Evolutionary conservation across 30 jellyfish, hydroid and myxozoan species (phyloP).

Genomic region (Rhopilema esculentum): DNA sequence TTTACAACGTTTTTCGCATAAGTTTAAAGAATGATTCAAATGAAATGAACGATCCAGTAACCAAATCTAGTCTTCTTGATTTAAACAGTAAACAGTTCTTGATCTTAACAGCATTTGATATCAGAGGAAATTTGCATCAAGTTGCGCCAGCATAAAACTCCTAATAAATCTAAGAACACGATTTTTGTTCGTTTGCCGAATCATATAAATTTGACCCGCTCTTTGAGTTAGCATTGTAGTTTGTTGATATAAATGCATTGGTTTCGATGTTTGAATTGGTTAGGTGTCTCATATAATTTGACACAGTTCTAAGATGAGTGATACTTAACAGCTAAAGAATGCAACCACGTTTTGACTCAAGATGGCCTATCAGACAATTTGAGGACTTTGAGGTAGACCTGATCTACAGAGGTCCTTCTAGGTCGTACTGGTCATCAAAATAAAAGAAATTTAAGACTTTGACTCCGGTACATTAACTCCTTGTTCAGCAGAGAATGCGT

Average conservation of each 20-base stretch:
- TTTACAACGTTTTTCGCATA: too few relatives aligned
- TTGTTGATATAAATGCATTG: constrained; percentile 13
- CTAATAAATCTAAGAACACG: too few relatives aligned
- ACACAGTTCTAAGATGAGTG: neutral
- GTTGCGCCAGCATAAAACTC: too few relatives aligned
- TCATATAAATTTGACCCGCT: neutral
- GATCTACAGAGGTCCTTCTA: constrained; percentile 3
- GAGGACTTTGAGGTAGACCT: constrained; percentile 42
- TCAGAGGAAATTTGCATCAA: too few relatives aligned
- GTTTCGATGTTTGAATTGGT: neutral
- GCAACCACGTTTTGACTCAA: constrained; percentile 8
- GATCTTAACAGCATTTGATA: too few relatives aligned
- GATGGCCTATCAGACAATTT: constrained; percentile 9
- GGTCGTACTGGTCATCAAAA: constrained; percentile 1
- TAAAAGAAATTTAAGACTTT: neutral
- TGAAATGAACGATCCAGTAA: too few relatives aligned
- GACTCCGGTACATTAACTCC: neutral
- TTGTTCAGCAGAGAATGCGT: too few relatives aligned
- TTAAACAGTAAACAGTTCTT: too few relatives aligned
- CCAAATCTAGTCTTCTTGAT: too few relatives aligned
- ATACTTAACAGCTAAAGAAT: neutral
- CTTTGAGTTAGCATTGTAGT: neutral
- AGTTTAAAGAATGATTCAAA: too few relatives aligned
- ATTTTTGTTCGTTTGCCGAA: neutral
- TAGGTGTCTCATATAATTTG: constrained; percentile 28